These are phyloP conservation scores for Carterocephalus palaemon DNA, from an alignment of 2,888 invertebrate genomes.

Conservation along the genomic window DNA sequence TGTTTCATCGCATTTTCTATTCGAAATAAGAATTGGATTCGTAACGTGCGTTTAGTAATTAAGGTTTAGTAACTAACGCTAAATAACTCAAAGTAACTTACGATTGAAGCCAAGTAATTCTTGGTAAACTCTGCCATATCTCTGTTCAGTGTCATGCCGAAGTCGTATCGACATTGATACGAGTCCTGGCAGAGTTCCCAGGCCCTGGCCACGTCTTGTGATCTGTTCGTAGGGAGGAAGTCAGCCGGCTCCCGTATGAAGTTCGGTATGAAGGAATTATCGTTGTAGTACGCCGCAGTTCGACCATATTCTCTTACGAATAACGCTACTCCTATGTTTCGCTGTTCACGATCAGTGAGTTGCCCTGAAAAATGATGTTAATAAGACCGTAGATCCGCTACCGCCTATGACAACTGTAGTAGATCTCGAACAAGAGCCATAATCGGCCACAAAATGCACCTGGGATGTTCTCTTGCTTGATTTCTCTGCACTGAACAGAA, in stretches of 20 bases:
- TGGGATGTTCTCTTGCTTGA: no score
- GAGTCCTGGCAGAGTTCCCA: conserved; percentile 87
- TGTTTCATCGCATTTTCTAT: no score
- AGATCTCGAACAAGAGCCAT: no score
- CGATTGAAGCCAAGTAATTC: conserved; percentile 85
- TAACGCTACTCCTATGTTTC: conserved; percentile 84
- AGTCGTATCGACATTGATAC: conserved; percentile 93
- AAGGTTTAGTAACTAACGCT: no score
- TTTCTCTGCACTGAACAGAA: no score
- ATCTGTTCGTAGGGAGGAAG: conserved; percentile 86
- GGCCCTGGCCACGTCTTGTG: conserved; percentile 81
- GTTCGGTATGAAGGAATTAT: conserved; percentile 87
- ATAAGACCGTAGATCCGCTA: no score
- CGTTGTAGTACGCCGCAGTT: conserved; percentile 89
- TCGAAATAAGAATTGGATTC: no score
- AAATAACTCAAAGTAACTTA: conserved; percentile 43
- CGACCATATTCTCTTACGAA: conserved; percentile 89
- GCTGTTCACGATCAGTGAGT: conserved; percentile 87
- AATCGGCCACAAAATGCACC: no score
- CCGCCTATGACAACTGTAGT: no score
- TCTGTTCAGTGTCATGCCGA: conserved; percentile 88
- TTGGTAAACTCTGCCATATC: conserved; percentile 93
- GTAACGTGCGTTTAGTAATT: no score
- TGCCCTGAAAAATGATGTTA: conserved; percentile 85
- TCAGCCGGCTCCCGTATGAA: conserved; percentile 83